A percentile compares a stretch with the other conserved stretches of the same genome.
phyloP scores from a whole-genome alignment of 2,113 vertebrate genomes.

The Centropus unirufus region DNA sequence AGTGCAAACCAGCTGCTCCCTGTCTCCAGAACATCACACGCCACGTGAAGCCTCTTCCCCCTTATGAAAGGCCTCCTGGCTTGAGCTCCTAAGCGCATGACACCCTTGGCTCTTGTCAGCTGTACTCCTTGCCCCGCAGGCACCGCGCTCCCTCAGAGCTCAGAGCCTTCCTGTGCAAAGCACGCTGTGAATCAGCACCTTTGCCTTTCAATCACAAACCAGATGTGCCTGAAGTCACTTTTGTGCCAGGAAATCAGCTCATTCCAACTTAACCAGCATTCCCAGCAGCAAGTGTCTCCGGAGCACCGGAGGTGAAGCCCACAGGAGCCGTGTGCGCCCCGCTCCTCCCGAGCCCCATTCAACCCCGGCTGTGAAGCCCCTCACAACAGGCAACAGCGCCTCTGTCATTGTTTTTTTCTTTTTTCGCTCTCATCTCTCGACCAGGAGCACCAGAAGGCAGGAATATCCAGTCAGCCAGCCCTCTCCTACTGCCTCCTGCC shows the following conservation, averaged over 20 bases:
- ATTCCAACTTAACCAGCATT: accelerated
- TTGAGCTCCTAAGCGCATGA: background rate
- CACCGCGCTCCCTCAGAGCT: background rate
- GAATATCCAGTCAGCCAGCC: background rate
- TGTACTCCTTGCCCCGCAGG: background rate
- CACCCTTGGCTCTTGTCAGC: too few species aligned
- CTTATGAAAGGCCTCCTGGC: background rate
- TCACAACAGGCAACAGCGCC: background rate
- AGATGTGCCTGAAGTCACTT: background rate
- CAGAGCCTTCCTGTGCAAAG: background rate
- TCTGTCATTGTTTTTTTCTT: background rate
- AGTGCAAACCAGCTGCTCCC: background rate
- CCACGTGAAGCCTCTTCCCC: background rate
- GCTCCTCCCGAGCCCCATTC: background rate
- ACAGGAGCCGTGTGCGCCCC: background rate
- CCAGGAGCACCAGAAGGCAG: accelerated
- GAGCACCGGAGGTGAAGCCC: background rate
- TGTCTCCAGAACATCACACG: background rate
- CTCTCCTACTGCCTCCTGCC: background rate
- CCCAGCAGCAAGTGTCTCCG: accelerated
- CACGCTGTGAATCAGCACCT: background rate
- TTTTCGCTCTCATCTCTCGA: background rate
- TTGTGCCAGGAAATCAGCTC: background rate
- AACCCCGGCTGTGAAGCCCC: background rate
- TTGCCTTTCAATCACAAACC: background rate